These are phyloP conservation scores for Cryptoblepharus egeriae DNA, from an alignment of 2,797 vertebrate species.

Conservation along the genomic window DNA sequence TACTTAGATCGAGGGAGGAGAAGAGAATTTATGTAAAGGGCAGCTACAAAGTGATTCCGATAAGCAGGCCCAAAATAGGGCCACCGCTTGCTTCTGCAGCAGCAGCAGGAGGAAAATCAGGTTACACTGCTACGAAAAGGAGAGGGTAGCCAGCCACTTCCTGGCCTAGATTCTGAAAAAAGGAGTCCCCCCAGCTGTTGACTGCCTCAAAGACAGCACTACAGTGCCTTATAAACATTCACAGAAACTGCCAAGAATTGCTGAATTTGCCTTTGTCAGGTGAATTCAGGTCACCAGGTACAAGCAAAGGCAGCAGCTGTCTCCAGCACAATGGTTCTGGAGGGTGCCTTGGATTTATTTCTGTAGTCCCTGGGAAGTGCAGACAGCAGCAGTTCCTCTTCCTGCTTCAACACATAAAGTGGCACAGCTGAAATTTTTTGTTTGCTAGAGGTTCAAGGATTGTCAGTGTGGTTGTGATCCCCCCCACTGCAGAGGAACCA, in stretches of 20 bases:
- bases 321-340: not conserved
- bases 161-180: constrained; percentile 28
- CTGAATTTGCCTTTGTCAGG: constrained; percentile 31
- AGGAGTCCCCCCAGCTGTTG: constrained; percentile 26
- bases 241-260: too few species aligned
- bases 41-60: not conserved
- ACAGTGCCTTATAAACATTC: not conserved
- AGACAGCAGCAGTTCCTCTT: not conserved
- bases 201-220: not conserved
- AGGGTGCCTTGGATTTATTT: constrained; percentile 9
- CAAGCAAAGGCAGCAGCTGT: not conserved
- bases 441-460: constrained; percentile 6
- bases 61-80: constrained; percentile 14
- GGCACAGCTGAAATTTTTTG: not conserved
- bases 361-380: not conserved
- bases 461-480: not conserved
- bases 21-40: not conserved
- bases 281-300: constrained; percentile 46
- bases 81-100: constrained; percentile 5
- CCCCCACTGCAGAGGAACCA: not conserved
- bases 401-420: not conserved
- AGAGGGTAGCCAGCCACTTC: not conserved
- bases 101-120: constrained; percentile 10
- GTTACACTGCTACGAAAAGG: not conserved
- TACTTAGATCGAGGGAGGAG: not conserved